Evolutionary conservation across 2,113 vertebrate species (phyloP).

Genomic region (Atherinomorus stipes): DNA sequence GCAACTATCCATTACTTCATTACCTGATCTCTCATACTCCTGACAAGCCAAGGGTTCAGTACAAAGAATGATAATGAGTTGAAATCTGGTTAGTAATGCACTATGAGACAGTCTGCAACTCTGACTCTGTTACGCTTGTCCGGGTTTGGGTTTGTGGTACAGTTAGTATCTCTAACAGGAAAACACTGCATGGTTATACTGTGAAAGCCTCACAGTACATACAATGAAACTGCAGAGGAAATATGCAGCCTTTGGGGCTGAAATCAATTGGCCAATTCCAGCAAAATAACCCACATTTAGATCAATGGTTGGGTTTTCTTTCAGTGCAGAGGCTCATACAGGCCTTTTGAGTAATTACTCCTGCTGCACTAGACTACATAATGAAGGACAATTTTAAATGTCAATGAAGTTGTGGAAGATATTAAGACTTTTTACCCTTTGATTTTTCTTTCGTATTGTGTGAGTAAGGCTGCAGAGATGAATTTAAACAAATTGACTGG

Average conservation of each 20-base stretch:
- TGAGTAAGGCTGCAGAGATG: constrained; percentile 3
- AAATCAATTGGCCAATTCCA: constrained; percentile 55
- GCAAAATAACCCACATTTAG: constrained; percentile 48
- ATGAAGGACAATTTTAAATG: constrained; percentile 78
- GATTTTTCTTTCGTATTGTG: constrained; percentile 39
- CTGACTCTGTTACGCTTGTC: constrained; percentile 14
- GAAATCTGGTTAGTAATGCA: constrained; percentile 50
- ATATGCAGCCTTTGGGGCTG: constrained; percentile 52
- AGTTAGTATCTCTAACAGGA: background rate
- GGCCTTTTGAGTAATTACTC: constrained; percentile 61
- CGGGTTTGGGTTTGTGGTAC: background rate
- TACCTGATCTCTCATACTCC: constrained; percentile 56
- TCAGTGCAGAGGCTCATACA: constrained; percentile 37
- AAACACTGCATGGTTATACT: constrained; percentile 3
- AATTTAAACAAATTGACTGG: background rate
- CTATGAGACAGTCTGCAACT: constrained; percentile 22
- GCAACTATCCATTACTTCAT: constrained; percentile 65
- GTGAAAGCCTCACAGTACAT: constrained; percentile 13
- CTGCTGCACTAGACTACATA: constrained; percentile 50
- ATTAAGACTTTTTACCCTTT: constrained; percentile 42
- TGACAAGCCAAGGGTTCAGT: constrained; percentile 6
- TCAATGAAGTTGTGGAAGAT: constrained; percentile 61
- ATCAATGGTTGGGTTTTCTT: constrained; percentile 58
- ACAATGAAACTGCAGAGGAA: constrained; percentile 40
- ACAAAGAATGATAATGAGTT: constrained; percentile 57